phyloP scores from a whole-genome alignment of 2,888 invertebrate genomes.

The Aradus depressus region DNA sequence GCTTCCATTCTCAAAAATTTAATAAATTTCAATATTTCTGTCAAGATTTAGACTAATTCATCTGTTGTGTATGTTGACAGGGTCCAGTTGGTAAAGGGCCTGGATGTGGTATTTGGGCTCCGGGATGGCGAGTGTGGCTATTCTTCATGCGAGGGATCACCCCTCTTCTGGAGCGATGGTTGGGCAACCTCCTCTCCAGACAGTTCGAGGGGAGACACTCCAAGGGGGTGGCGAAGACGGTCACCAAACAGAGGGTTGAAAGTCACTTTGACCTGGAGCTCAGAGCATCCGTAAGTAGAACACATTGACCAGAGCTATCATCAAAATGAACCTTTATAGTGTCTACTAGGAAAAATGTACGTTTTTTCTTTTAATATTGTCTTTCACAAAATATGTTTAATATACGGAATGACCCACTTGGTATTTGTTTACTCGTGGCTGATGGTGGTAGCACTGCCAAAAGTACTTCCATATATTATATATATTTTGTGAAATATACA shows the following conservation, averaged over 20 bases:
- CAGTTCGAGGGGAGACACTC: slow-evolving; percentile 99
- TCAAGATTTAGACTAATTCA: neutral
- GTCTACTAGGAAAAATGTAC: too few species aligned
- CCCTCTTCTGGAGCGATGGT: slow-evolving; percentile 92
- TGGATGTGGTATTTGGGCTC: slow-evolving; percentile 97
- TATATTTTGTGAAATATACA: too few species aligned
- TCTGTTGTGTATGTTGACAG: slow-evolving; percentile 39
- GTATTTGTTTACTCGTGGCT: too few species aligned
- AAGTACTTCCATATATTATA: too few species aligned
- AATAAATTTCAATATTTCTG: neutral
- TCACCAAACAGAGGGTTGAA: slow-evolving; percentile 98
- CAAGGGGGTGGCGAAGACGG: slow-evolving; percentile 99
- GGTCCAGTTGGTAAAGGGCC: slow-evolving; percentile 98
- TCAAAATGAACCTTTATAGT: too few species aligned
- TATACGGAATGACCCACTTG: too few species aligned
- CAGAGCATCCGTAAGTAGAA: slow-evolving; percentile 90
- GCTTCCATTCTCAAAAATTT: neutral
- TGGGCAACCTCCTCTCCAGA: slow-evolving; percentile 95
- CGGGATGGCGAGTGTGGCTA: slow-evolving; percentile 98
- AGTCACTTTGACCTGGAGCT: slow-evolving; percentile 98
- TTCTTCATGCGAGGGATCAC: slow-evolving; percentile 99
- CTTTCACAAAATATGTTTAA: too few species aligned
- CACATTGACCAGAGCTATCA: too few species aligned
- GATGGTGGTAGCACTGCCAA: too few species aligned
- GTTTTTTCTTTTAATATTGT: too few species aligned